Evolutionary conservation across 1,140 invertebrate species (phyloP), one percentile per base, ranked within the genome.

Genomic region (Drosophila grimshawi): DNA sequence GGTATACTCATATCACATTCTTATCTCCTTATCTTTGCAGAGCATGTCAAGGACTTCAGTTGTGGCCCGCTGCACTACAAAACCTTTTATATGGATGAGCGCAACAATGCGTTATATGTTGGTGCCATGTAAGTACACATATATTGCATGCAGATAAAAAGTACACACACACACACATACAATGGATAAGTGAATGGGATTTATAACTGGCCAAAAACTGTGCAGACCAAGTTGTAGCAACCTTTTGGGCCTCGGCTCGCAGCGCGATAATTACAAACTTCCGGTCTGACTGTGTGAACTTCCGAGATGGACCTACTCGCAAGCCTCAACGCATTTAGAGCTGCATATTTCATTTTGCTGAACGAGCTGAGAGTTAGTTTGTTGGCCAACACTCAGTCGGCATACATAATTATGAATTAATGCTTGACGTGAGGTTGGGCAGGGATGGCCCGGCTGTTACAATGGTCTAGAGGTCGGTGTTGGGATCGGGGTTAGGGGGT

Each of bases 41-140:
- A 97, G 94, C 96, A 97, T 93, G 96, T 97, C 60, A 95, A 95
- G 77, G 96, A 97, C 92, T 97, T 97, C 93, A 95, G 94, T 77
- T 97, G 96, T 82, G 96, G 96, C 4, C 95, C 95, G 93, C 93
- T 96, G 91, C 97, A 96, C 93, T 97, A 97, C 93, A 95, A 96
- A 81, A 97, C 96, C 19, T 95, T 97, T 78, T 95, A 96, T 83
- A 93, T 97, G 92, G 96, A 97, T 92, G 94, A 95, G 83, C 95
- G 94, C 82, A 94, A 95, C 85, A 96, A 97, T 91, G 94, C 95
- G 33, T 94, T 97, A 37, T 97, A 96, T 92, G 96, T 97, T 73
- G 97, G 97, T 77, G 96, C 96, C 71, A 97, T 97, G 97, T 97
- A 95, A 97, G 96, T 96, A 93, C 60, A 29, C 6, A 59, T 60